phyloP scores from a whole-genome alignment of 1,140 invertebrate genomes.

The Bombus ignitus region DNA sequence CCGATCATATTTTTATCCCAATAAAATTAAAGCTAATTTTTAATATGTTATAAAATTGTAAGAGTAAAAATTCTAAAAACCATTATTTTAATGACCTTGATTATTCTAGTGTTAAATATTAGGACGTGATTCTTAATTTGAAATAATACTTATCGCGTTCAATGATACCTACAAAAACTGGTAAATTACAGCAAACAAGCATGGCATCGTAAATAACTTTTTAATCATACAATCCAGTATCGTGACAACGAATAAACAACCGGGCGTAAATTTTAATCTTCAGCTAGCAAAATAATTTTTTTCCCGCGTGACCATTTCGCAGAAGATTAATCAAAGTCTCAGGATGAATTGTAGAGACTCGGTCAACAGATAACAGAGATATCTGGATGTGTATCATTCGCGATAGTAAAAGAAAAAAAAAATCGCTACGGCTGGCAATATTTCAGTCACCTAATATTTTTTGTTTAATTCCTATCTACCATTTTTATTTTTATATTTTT shows the following conservation, averaged over 20 bases:
- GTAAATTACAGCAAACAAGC: background rate
- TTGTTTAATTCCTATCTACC: background rate
- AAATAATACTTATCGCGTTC: background rate
- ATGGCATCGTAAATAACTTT: background rate
- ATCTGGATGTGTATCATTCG: background rate
- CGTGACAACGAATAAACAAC: conserved; percentile 1
- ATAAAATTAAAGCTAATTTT: too few relatives aligned
- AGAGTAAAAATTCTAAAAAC: too few relatives aligned
- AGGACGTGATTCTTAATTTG: too few relatives aligned
- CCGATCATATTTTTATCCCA: too few relatives aligned
- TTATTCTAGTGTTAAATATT: too few relatives aligned
- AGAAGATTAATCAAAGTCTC: conserved; percentile 28
- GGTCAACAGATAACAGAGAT: conserved; percentile 29
- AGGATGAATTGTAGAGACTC: conserved; percentile 19
- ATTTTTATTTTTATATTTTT: too few relatives aligned
- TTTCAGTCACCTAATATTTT: background rate
- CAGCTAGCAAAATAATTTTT: conserved; percentile 12
- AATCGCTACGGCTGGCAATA: background rate
- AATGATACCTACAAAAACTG: background rate
- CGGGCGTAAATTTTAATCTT: background rate
- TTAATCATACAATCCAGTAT: background rate
- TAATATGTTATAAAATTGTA: too few relatives aligned
- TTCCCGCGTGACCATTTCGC: background rate
- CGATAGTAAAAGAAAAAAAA: background rate
- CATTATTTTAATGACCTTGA: too few relatives aligned